phyloP scores from a whole-genome alignment of 2,888 invertebrate genomes.

The Nomada lathburiana region DNA sequence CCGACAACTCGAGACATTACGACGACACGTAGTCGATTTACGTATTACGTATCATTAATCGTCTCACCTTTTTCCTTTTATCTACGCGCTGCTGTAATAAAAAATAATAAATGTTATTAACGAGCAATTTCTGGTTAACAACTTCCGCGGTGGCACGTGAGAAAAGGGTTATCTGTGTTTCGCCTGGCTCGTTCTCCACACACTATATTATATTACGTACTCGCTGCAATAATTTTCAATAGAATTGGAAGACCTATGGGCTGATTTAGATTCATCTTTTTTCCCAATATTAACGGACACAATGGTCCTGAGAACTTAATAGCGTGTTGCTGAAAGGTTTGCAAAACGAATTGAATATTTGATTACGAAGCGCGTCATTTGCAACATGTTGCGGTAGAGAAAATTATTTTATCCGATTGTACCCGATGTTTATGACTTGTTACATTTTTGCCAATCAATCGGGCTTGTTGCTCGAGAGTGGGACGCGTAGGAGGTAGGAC shows the following conservation, averaged over 20 bases:
- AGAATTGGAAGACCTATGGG: not conserved
- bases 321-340: not conserved
- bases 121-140: slow-evolving; percentile 37
- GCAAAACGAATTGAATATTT: not conserved
- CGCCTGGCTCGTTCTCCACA: slow-evolving; percentile 21
- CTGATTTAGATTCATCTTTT: not conserved
- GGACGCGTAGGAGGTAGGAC: not conserved
- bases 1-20: slow-evolving; percentile 17
- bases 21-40: slow-evolving; percentile 30
- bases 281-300: slow-evolving; percentile 17
- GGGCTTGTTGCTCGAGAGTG: not conserved
- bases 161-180: slow-evolving; percentile 49
- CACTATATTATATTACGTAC: slow-evolving; percentile 39
- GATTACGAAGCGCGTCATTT: slow-evolving; percentile 26
- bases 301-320: slow-evolving; percentile 15
- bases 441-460: slow-evolving; percentile 1
- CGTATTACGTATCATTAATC: slow-evolving; percentile 25
- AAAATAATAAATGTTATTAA: slow-evolving; percentile 57
- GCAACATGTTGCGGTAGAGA: not conserved
- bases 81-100: slow-evolving; percentile 31
- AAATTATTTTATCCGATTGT: not conserved
- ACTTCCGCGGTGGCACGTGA: slow-evolving; percentile 56
- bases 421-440: not conserved
- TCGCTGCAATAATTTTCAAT: not conserved
- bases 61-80: slow-evolving; percentile 41